phyloP scores from a whole-genome alignment of 1,140 invertebrate genomes.

The Scaptomyza graminum region DNA sequence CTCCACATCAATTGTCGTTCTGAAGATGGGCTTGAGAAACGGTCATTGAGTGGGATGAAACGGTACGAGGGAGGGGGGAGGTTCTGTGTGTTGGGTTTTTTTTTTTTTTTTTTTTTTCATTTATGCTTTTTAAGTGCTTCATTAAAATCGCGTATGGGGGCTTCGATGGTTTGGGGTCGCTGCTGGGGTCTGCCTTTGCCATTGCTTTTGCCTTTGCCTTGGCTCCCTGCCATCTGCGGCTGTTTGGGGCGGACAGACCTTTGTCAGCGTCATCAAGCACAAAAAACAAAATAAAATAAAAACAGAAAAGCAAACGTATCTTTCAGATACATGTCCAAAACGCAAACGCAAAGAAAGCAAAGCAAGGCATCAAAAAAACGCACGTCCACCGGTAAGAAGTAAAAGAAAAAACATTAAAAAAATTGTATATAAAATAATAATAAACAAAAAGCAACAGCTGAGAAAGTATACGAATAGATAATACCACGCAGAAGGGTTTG shows the following conservation, averaged over 20 bases:
- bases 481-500: slow-evolving; percentile 4
- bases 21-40: slow-evolving; percentile 55
- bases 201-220: neutral
- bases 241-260: slow-evolving; percentile 61
- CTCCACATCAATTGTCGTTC: slow-evolving; percentile 78
- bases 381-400: slow-evolving; percentile 55
- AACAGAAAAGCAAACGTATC: slow-evolving; percentile 61
- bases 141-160: slow-evolving; percentile 77
- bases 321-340: slow-evolving; percentile 76
- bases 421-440: slow-evolving; percentile 26
- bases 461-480: neutral
- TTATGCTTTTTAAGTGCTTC: slow-evolving; percentile 82
- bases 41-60: slow-evolving; percentile 5
- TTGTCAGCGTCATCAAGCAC: slow-evolving; percentile 77
- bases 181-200: slow-evolving; percentile 16
- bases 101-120: slow-evolving; percentile 64
- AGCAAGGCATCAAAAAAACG: slow-evolving; percentile 46
- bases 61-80: slow-evolving; percentile 5
- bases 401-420: slow-evolving; percentile 48
- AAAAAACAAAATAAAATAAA: slow-evolving; percentile 7
- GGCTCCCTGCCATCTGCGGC: slow-evolving; percentile 8
- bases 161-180: slow-evolving; percentile 36
- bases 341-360: slow-evolving; percentile 74
- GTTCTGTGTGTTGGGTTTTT: slow-evolving; percentile 65
- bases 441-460: slow-evolving; percentile 24